Evolutionary conservation across 1,140 invertebrate species (phyloP), one percentile per base, ranked within the genome.

Genomic region (Capitella teleta): DNA sequence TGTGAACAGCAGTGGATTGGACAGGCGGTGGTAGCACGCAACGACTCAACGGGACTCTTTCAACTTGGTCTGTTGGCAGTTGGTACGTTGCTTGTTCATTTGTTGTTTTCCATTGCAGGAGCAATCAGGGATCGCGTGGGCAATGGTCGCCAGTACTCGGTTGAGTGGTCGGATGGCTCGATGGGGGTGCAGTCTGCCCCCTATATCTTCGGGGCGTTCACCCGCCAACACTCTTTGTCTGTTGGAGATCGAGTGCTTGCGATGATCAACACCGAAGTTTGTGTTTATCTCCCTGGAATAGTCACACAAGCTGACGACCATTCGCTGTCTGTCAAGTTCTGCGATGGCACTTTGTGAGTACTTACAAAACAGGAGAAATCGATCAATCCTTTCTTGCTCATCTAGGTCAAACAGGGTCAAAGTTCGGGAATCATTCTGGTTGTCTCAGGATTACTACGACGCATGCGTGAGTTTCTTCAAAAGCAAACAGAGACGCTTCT

Each of bases 151-250:
- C 40, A 53, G 19, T 65, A 59, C 32, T 46, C 49, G 5, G 48
- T 67, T 12, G 50, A 57, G 18, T 66, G 58, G 61, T 34, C 56
- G 12, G 55, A 61, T 28, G 59, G 58, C 12, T 47, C 54, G 1
- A 43, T 48, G 24, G 36, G 51, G 18, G 52, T 51, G 41, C 64
- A 66, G 54, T 49, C 53, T 18, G 53, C 47, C 1, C 52, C 57
- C 38, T 58, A 59, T 47, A 62, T 66, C 26, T 66, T 67, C 55
- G 59, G 63, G 37, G 55, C 55, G 5, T 58, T 55, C 21, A 62
- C 54, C 5, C 53, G 58, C 1, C 48, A 55, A 28, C 54, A 55
- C 23, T 16, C 48, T 1, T 53, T 63, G 23, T 18, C 48, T 16
- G 42, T 51, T 23, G 45, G 45, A 12, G 54, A 56, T 2, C 45